Percentiles rank a stretch among this genome's conserved stretches.
Conservation (phyloP, 2,113 vertebrate genomes). For the Camelus bactrianus region DNA sequence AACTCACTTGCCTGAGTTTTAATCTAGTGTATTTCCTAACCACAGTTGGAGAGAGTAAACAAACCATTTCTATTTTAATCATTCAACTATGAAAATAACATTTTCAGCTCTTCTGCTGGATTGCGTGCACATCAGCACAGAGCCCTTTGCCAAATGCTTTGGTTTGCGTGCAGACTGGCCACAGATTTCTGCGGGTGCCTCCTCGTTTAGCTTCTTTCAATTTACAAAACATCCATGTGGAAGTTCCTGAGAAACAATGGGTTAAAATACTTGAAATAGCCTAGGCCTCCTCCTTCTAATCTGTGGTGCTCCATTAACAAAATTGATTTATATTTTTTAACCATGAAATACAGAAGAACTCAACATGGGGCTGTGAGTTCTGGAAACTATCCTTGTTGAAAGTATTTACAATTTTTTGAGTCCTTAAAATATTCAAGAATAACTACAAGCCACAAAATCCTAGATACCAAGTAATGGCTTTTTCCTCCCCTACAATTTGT, state of each 20-base stretch:
- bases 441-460: neutral
- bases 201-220: neutral
- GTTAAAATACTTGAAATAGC: neutral
- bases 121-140: neutral
- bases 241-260: neutral
- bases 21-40: neutral
- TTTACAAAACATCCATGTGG: neutral
- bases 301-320: neutral
- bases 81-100: neutral
- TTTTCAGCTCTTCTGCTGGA: neutral
- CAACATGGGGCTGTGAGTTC: neutral
- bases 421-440: constrained; percentile 34
- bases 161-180: neutral
- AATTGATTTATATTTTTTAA: neutral
- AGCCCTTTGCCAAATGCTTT: neutral
- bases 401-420: neutral
- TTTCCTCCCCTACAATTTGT: neutral
- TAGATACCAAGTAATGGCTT: neutral
- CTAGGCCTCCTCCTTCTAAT: neutral
- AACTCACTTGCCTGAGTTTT: neutral
- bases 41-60: neutral
- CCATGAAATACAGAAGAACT: neutral
- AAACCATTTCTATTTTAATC: constrained; percentile 8
- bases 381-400: neutral
- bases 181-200: neutral